phyloP scores from a whole-genome alignment of 1,140 invertebrate genomes.

The Pantala flavescens region DNA sequence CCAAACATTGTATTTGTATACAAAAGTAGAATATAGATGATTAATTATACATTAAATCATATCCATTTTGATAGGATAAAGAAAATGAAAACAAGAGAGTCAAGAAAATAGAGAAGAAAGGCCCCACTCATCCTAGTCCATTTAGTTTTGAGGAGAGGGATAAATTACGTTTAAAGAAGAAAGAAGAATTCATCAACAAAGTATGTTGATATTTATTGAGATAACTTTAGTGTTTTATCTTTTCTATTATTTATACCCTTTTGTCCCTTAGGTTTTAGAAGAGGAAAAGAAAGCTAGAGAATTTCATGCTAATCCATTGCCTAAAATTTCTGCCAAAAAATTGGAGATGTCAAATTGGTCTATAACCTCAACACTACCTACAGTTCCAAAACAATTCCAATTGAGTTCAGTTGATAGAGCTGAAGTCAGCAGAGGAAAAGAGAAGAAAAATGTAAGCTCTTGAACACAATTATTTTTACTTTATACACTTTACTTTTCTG shows the following conservation, averaged over 20 bases:
- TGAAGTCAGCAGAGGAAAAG: not conserved
- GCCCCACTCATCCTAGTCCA: constrained; percentile 30
- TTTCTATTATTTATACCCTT: constrained; percentile 13
- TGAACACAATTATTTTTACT: not conserved
- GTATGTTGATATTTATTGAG: constrained; percentile 23
- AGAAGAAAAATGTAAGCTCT: not conserved
- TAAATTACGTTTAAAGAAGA: constrained; percentile 34
- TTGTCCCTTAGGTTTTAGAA: constrained; percentile 28
- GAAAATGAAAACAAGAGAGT: constrained; percentile 17
- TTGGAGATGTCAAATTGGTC: not conserved
- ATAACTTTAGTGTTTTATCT: constrained; percentile 15
- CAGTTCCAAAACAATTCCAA: not conserved
- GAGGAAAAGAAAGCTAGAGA: constrained; percentile 33
- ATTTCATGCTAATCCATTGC: constrained; percentile 42
- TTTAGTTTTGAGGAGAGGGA: constrained; percentile 46
- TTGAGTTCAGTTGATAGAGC: not conserved
- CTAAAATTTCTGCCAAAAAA: constrained; percentile 25
- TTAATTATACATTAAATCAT: no score
- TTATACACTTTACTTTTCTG: not conserved
- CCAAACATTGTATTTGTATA: no score
- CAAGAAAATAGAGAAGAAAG: constrained; percentile 22
- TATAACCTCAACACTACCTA: not conserved
- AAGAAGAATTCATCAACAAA: constrained; percentile 41
- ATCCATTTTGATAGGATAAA: constrained; percentile 18
- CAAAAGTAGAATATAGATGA: no score